Evolutionary conservation across 2,888 invertebrate genomes (phyloP).

Genomic region (Stenotaenia linearis): DNA sequence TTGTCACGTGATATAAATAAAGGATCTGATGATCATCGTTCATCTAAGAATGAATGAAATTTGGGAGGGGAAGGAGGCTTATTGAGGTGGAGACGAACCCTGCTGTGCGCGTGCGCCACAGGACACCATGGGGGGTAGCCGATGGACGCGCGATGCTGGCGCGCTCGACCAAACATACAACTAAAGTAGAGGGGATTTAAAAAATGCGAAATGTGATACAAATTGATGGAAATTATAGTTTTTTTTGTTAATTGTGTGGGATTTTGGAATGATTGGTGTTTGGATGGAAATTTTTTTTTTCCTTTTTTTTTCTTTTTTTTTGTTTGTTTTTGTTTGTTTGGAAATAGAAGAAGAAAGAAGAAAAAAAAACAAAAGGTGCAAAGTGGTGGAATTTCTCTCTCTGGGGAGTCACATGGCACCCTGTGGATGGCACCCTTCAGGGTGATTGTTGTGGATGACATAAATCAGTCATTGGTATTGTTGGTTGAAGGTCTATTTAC

Average conservation of each 20-base stretch:
- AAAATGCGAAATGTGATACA: not conserved
- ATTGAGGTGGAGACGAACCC: conserved; percentile 26
- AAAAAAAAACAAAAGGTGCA: not conserved
- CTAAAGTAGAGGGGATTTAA: not conserved
- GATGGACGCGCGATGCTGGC: conserved; percentile 2
- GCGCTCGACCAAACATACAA: not conserved
- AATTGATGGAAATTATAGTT: not conserved
- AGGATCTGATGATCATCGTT: conserved; percentile 19
- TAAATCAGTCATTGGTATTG: conserved; percentile 5
- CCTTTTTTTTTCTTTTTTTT: not conserved
- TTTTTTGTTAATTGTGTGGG: not conserved
- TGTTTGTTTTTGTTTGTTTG: not conserved
- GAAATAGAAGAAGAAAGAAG: not conserved
- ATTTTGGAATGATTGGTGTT: too few species aligned
- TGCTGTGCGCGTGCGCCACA: conserved; percentile 30
- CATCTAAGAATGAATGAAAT: conserved; percentile 31
- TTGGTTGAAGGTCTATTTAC: not conserved
- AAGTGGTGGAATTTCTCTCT: not conserved
- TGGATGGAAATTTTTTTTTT: not conserved
- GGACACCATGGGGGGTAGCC: conserved; percentile 1
- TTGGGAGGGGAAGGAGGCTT: not conserved
- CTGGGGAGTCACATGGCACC: not conserved
- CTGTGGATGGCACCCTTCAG: conserved; percentile 3
- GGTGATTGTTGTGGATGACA: not conserved
- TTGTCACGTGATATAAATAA: conserved; percentile 10